Evolutionary conservation across 2,888 invertebrate species (phyloP).

Genomic region (Chrysolina oricalcia): DNA sequence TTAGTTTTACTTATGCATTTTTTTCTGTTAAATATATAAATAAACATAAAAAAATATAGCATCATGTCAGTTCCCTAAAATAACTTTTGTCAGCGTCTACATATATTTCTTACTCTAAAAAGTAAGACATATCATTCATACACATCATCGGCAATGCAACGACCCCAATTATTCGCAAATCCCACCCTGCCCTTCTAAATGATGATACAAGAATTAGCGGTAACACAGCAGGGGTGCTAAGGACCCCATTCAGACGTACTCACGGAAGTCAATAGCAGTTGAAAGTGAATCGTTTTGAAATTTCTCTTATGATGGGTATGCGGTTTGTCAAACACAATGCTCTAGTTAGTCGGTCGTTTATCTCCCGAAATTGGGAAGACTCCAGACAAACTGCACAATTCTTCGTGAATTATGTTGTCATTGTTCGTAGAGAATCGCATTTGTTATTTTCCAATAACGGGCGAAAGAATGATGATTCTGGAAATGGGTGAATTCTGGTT

Average conservation of each 20-base stretch:
- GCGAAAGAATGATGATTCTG: constrained; percentile 40
- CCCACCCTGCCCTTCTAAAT: constrained; percentile 38
- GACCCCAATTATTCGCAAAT: constrained; percentile 19
- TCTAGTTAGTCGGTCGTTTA: constrained; percentile 64
- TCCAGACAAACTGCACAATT: constrained; percentile 44
- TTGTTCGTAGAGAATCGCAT: constrained; percentile 42
- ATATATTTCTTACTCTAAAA: too few species aligned
- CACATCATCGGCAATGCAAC: neutral
- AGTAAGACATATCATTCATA: too few species aligned
- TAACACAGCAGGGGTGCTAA: constrained; percentile 43
- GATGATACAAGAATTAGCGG: constrained; percentile 54
- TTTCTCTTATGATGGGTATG: constrained; percentile 28
- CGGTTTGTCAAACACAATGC: constrained; percentile 57
- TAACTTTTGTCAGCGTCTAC: too few species aligned
- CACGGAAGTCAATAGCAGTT: constrained; percentile 57
- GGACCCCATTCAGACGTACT: constrained; percentile 48
- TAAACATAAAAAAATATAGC: too few species aligned
- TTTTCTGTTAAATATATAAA: too few species aligned
- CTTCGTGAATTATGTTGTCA: constrained; percentile 50
- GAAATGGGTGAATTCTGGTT: constrained; percentile 30
- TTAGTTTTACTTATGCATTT: too few species aligned
- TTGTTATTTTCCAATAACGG: constrained; percentile 22
- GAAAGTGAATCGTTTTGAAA: constrained; percentile 47
- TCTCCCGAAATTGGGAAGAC: constrained; percentile 57
- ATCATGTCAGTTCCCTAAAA: too few species aligned